Conservation (phyloP, 2,888 invertebrate genomes). For the Eilema depressum region DNA sequence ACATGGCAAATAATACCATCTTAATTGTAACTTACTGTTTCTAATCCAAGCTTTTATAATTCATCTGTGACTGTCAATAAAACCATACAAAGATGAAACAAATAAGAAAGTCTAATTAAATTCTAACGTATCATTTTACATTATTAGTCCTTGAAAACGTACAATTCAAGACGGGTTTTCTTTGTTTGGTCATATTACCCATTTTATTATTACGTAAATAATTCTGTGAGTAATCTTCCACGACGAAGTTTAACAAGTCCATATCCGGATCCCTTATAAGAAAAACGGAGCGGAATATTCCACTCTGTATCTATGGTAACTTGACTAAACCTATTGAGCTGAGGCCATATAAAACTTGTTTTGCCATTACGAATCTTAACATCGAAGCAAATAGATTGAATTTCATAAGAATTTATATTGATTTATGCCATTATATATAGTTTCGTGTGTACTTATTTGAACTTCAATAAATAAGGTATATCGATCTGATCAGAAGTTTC, state of each 20-base stretch:
- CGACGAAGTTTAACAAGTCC: not conserved
- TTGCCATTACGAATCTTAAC: conserved; percentile 1
- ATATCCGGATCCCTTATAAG: not conserved
- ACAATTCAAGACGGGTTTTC: not conserved
- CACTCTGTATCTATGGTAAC: not conserved
- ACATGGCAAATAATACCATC: conserved; percentile 1
- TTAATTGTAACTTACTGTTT: conserved; percentile 1
- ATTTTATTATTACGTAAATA: not conserved
- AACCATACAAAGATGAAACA: not conserved
- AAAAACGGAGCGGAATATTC: not conserved
- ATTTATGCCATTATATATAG: not conserved
- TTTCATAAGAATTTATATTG: too few species aligned
- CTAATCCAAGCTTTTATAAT: not conserved
- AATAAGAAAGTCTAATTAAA: conserved; percentile 2
- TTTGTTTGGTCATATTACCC: conserved; percentile 3
- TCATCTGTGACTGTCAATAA: not conserved
- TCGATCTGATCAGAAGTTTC: not conserved
- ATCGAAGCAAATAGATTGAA: not conserved
- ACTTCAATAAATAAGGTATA: not conserved
- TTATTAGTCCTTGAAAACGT: not conserved
- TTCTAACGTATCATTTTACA: conserved; percentile 1
- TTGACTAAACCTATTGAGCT: not conserved
- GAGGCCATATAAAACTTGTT: not conserved
- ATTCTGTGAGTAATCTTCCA: conserved; percentile 2
- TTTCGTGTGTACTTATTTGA: not conserved